phyloP scores from a whole-genome alignment of 2,797 vertebrate genomes.

The Phalloptychus januarius region DNA sequence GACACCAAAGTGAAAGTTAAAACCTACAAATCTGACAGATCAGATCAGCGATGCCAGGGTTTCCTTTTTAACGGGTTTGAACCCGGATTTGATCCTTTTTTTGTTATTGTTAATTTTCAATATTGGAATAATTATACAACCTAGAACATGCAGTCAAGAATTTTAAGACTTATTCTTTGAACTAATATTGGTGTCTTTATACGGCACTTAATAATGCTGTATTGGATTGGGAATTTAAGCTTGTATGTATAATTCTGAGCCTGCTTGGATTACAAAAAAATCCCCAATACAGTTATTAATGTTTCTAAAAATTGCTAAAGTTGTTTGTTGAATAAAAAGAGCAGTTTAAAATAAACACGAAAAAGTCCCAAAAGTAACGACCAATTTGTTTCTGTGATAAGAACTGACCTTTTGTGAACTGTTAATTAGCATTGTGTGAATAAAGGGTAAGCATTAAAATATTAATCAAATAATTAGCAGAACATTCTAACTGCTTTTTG shows the following conservation, averaged over 20 bases:
- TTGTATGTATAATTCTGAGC: background rate
- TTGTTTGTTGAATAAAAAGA: background rate
- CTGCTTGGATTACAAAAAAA: background rate
- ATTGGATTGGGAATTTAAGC: background rate
- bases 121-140: background rate
- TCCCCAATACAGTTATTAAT: background rate
- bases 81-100: too few relatives aligned
- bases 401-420: background rate
- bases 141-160: too few relatives aligned
- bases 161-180: too few relatives aligned
- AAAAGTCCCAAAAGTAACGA: background rate
- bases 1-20: background rate
- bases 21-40: background rate
- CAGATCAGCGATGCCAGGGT: too few relatives aligned
- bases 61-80: too few relatives aligned
- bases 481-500: background rate
- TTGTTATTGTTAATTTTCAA: background rate
- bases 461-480: background rate
- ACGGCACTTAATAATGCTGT: background rate
- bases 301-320: background rate
- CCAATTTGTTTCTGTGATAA: background rate
- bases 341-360: background rate
- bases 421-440: background rate
- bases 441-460: background rate
- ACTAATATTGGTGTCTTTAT: background rate